Percentiles rank a stretch among this genome's conserved stretches.
Conservation (phyloP, 2,797 vertebrate genomes). For the Malacoctenus gilli region DNA sequence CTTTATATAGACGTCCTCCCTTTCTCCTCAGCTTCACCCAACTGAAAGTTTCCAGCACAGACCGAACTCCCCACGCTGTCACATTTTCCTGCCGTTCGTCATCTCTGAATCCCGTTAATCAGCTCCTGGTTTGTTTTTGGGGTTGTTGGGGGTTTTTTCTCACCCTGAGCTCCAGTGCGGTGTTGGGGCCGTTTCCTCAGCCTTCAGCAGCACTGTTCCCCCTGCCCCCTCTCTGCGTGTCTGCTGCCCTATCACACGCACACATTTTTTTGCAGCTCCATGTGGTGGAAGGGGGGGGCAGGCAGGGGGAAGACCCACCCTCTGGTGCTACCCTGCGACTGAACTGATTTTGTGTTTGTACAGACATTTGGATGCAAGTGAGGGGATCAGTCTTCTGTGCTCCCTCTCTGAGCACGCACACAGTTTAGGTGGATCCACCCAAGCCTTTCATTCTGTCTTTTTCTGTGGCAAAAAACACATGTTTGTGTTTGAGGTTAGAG, state of each 20-base stretch:
- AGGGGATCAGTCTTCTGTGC: not conserved
- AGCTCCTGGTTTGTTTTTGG: too few species aligned
- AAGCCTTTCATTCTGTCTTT: too few species aligned
- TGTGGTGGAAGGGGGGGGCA: constrained; percentile 47
- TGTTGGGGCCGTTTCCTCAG: constrained; percentile 14
- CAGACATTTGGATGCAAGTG: constrained; percentile 2
- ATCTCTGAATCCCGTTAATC: constrained; percentile 32
- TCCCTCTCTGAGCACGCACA: constrained; percentile 1
- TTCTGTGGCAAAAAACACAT: not conserved
- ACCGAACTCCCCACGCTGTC: constrained; percentile 50
- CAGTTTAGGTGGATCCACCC: not conserved
- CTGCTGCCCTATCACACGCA: constrained; percentile 12
- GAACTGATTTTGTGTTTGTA: constrained; percentile 37
- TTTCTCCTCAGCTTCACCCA: constrained; percentile 41
- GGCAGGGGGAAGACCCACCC: constrained; percentile 55
- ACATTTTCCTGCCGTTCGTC: constrained; percentile 64
- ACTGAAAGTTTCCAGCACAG: constrained; percentile 51
- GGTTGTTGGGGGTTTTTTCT: too few species aligned
- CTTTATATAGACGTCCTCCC: constrained; percentile 50
- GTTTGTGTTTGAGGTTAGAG: not conserved
- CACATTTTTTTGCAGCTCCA: constrained; percentile 48
- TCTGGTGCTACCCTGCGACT: constrained; percentile 8
- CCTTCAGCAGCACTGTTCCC: constrained; percentile 8
- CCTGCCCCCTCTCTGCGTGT: constrained; percentile 26
- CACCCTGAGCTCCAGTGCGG: constrained; percentile 31